A percentile compares a stretch with the other conserved stretches of the same genome.
These are phyloP conservation scores for Drosophila aldrichi DNA, from an alignment of 2,888 invertebrate species.

Conservation along the genomic window DNA sequence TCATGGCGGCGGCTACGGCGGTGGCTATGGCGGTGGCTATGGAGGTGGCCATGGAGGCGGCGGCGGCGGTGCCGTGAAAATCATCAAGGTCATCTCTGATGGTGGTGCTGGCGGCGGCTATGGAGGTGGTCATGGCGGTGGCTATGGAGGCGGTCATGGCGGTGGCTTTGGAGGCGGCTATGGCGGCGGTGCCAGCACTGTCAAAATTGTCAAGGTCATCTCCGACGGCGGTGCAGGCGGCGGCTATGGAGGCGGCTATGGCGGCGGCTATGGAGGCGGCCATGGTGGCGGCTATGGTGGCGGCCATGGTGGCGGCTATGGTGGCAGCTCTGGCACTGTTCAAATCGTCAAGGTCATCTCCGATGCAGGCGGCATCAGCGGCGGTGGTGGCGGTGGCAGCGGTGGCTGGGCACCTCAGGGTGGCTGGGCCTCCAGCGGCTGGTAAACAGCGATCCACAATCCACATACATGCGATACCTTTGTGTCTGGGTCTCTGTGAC, in stretches of 20 bases:
- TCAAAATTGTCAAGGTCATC: constrained; percentile 42
- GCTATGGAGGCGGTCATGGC: constrained; percentile 38
- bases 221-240: constrained; percentile 49
- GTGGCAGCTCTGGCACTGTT: constrained; percentile 36
- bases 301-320: constrained; percentile 30
- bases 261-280: constrained; percentile 28
- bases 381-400: constrained; percentile 34
- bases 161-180: constrained; percentile 20
- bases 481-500: constrained; percentile 8
- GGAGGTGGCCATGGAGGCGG: constrained; percentile 34
- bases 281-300: constrained; percentile 20
- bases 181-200: constrained; percentile 35
- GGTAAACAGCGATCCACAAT: constrained; percentile 45
- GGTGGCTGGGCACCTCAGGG: constrained; percentile 66
- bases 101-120: constrained; percentile 34
- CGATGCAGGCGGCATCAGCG: constrained; percentile 28
- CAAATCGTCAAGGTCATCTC: constrained; percentile 53
- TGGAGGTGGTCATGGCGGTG: constrained; percentile 26
- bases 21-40: constrained; percentile 20
- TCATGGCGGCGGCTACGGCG: constrained; percentile 16
- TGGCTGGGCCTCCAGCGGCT: constrained; percentile 62
- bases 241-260: constrained; percentile 38
- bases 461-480: constrained; percentile 6
- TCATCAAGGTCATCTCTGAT: constrained; percentile 46
- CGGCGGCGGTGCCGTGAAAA: constrained; percentile 23